phyloP scores from a whole-genome alignment of 2,113 vertebrate species.

The Hypomesus transpacificus region DNA sequence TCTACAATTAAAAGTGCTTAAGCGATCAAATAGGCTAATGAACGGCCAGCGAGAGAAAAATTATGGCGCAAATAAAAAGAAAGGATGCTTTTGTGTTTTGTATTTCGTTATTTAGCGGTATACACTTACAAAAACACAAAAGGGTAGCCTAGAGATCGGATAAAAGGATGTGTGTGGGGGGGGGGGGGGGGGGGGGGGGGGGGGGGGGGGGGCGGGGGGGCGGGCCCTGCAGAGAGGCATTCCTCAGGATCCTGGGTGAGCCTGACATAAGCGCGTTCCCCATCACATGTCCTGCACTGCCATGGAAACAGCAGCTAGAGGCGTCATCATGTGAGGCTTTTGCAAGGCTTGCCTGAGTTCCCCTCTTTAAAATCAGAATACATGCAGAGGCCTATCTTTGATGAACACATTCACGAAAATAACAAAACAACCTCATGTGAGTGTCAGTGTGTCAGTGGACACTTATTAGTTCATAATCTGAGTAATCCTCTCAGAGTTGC shows the following conservation, averaged over 20 bases:
- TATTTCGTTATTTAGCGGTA: too few species aligned
- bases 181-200: background rate
- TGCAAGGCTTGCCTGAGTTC: slow-evolving; percentile 26
- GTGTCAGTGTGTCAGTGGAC: too few species aligned
- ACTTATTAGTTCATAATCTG: too few species aligned
- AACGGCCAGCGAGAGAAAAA: too few species aligned
- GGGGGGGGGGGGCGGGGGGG: background rate
- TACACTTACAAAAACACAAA: background rate
- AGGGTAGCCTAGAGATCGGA: background rate
- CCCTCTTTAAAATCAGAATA: background rate
- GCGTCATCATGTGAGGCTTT: slow-evolving; percentile 47
- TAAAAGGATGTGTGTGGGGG: background rate
- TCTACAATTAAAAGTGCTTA: too few species aligned
- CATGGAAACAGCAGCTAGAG: slow-evolving; percentile 42
- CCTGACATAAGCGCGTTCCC: slow-evolving; percentile 2
- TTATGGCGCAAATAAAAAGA: too few species aligned
- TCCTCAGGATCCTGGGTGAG: slow-evolving; percentile 2
- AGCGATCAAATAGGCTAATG: too few species aligned
- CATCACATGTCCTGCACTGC: slow-evolving; percentile 52
- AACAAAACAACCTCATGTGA: too few species aligned
- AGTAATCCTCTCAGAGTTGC: too few species aligned
- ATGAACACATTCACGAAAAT: too few species aligned
- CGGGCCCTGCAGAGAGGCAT: background rate
- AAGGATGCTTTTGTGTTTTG: too few species aligned
- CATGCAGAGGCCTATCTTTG: background rate